Conservation (phyloP, 2,797 vertebrate genomes). For the Mionectes olivaceus region DNA sequence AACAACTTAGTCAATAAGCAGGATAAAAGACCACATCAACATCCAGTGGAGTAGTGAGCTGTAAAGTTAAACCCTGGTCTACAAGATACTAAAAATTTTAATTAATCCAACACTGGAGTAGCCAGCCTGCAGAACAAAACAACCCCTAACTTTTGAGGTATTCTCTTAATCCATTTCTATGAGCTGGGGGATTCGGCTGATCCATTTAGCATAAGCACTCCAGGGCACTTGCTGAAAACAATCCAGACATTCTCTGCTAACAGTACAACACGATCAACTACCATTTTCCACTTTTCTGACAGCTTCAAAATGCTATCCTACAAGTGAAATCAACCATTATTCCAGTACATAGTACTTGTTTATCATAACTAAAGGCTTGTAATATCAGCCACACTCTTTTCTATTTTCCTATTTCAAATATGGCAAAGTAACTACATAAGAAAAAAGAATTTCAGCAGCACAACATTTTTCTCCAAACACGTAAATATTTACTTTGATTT, state of each 20-base stretch:
- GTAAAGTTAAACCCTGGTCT: neutral
- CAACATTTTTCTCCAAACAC: neutral
- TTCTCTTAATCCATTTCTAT: neutral
- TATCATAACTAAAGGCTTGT: neutral
- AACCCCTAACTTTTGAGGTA: neutral
- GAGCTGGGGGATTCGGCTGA: neutral
- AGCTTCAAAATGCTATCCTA: neutral
- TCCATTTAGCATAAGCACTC: neutral
- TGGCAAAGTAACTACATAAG: neutral
- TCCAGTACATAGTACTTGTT: neutral
- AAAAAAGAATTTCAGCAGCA: neutral
- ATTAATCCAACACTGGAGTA: neutral
- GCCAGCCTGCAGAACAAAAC: neutral
- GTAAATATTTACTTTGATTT: slow-evolving; percentile 17
- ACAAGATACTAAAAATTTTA: neutral
- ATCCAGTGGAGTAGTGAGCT: neutral
- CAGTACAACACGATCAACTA: neutral
- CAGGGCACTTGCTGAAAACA: neutral
- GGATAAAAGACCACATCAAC: neutral
- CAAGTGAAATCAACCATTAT: neutral
- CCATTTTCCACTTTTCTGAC: neutral
- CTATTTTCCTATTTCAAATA: neutral
- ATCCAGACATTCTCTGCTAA: neutral
- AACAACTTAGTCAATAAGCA: neutral
- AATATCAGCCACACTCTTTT: neutral